Evolutionary conservation across 2,797 vertebrate species (phyloP).

Genomic region (Scarus forsteni): DNA sequence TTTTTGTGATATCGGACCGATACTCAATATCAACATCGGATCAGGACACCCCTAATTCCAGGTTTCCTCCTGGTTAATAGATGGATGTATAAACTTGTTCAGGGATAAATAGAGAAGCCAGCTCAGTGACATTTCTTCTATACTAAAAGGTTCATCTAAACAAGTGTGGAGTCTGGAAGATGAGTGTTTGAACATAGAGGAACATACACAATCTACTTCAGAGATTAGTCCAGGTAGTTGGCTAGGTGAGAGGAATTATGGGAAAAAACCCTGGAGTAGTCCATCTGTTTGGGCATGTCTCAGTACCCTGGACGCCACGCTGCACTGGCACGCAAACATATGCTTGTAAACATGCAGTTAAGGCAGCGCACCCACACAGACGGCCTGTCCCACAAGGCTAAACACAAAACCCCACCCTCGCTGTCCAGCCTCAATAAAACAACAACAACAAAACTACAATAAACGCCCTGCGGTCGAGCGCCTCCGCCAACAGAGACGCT

Average conservation of each 20-base stretch:
- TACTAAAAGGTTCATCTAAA: background rate
- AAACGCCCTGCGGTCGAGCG: background rate
- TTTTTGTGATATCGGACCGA: no score
- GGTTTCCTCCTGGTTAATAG: no score
- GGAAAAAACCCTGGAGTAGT: constrained; percentile 57
- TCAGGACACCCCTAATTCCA: no score
- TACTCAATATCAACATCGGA: no score
- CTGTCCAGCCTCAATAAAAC: constrained; percentile 12
- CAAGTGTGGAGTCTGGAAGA: background rate
- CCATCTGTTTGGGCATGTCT: constrained; percentile 61
- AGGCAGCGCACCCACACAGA: constrained; percentile 29
- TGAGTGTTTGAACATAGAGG: background rate
- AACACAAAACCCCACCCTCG: constrained; percentile 28
- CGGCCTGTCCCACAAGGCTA: constrained; percentile 23
- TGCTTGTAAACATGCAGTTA: constrained; percentile 16
- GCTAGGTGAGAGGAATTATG: constrained; percentile 42
- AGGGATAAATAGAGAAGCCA: background rate
- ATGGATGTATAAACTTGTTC: no score
- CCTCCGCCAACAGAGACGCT: background rate
- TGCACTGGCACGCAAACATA: constrained; percentile 33
- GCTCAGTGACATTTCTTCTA: background rate
- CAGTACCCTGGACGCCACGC: constrained; percentile 41
- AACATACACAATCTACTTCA: constrained; percentile 6
- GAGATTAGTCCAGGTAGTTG: constrained; percentile 31
- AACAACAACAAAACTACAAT: background rate